Evolutionary conservation across 2,888 invertebrate genomes (phyloP).

Genomic region (Acleris laterana): DNA sequence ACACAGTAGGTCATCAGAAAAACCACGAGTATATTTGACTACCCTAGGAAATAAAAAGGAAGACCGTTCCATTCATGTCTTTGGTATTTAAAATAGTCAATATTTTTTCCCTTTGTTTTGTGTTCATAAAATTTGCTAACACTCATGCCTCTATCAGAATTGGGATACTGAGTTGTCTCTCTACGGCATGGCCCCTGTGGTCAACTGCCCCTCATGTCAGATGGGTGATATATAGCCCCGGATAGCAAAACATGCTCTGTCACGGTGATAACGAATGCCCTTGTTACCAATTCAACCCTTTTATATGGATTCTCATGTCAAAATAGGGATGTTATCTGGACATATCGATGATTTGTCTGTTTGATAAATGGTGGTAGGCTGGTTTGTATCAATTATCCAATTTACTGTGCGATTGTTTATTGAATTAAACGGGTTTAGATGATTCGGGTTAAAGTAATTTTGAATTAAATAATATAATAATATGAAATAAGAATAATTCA

Average conservation of each 20-base stretch:
- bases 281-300: slow-evolving; percentile 49
- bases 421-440: slow-evolving; percentile 49
- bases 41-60: no score
- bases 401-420: slow-evolving; percentile 58
- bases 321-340: slow-evolving; percentile 55
- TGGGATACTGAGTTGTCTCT: slow-evolving; percentile 22
- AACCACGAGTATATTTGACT: no score
- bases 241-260: slow-evolving; percentile 52
- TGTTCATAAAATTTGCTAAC: not conserved
- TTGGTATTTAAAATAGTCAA: no score
- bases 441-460: slow-evolving; percentile 38
- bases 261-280: slow-evolving; percentile 55
- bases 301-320: slow-evolving; percentile 54
- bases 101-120: not conserved
- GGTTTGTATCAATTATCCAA: slow-evolving; percentile 67
- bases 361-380: slow-evolving; percentile 60
- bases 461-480: no score
- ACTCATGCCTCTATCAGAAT: not conserved
- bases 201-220: slow-evolving; percentile 50
- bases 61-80: no score
- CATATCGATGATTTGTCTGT: slow-evolving; percentile 60
- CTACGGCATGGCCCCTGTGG: slow-evolving; percentile 16
- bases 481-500: no score
- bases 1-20: slow-evolving; percentile 12
- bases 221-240: slow-evolving; percentile 58